Conservation (phyloP, 2,888 invertebrate species). For the Creontiades dilutus region DNA sequence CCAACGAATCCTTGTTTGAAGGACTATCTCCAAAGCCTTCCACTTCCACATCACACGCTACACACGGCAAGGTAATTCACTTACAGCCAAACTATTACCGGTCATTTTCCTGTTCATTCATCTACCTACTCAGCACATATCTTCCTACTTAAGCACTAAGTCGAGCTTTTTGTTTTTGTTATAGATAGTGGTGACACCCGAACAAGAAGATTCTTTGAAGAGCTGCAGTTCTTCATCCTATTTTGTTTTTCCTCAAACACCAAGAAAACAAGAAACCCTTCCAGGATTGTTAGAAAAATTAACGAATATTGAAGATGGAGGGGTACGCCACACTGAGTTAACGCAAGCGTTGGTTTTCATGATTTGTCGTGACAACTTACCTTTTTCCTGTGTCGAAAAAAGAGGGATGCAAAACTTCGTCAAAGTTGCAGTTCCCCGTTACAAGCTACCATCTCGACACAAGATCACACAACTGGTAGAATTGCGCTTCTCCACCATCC, state of each 20-base stretch:
- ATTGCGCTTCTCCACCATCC: neutral
- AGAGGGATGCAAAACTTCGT: neutral
- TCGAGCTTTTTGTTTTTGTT: no score
- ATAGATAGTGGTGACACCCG: no score
- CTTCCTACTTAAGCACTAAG: slow-evolving; percentile 17
- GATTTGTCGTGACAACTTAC: slow-evolving; percentile 33
- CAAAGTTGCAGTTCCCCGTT: neutral
- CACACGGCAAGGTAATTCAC: no score
- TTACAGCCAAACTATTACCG: no score
- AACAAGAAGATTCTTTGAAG: no score
- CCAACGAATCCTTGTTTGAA: no score
- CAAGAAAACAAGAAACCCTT: neutral
- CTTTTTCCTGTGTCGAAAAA: slow-evolving; percentile 25
- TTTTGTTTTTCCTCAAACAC: neutral
- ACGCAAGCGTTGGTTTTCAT: slow-evolving; percentile 20
- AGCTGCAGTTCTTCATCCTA: neutral
- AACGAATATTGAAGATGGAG: neutral
- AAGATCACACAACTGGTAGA: neutral
- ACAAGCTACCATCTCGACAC: slow-evolving; percentile 20
- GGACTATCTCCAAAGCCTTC: no score
- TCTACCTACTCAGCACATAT: no score
- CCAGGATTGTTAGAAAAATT: neutral
- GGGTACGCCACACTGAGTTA: neutral
- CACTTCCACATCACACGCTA: no score
- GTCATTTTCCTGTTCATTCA: no score